Percentiles rank a stretch among this genome's conserved stretches.
Evolutionary conservation across 1,140 invertebrate genomes (phyloP).

Genomic region (Hylyphantes graminicola): DNA sequence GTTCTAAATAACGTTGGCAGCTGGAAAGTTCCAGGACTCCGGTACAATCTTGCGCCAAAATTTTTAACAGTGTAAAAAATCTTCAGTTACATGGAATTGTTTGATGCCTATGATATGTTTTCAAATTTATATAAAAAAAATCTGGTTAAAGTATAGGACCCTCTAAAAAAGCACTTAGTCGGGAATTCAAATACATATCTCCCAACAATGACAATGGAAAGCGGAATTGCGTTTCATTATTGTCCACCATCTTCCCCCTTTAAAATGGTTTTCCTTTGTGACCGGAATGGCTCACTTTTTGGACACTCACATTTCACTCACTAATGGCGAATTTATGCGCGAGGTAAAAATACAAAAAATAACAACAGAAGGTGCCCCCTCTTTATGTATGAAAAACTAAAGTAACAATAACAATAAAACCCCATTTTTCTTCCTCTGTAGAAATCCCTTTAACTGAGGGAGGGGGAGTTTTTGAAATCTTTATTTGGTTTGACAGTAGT

Average conservation of each 20-base stretch:
- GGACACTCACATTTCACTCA: slow-evolving; percentile 39
- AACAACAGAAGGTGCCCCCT: slow-evolving; percentile 11
- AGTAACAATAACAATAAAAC: slow-evolving; percentile 24
- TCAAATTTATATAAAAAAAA: too few species aligned
- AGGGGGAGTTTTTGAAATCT: neutral
- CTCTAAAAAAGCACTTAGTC: too few species aligned
- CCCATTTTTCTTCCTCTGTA: slow-evolving; percentile 47
- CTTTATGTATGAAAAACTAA: neutral
- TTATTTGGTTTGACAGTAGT: too few species aligned
- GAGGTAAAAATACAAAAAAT: slow-evolving; percentile 30
- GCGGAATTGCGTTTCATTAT: neutral
- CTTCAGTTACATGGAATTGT: too few species aligned
- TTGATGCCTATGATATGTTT: too few species aligned
- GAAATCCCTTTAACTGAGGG: slow-evolving; percentile 23
- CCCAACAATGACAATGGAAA: neutral
- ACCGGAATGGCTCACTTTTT: neutral
- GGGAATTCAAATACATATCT: neutral
- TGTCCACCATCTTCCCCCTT: neutral
- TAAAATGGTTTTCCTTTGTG: neutral
- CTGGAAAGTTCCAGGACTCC: too few species aligned
- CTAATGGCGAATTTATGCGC: slow-evolving; percentile 54
- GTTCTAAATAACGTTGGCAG: too few species aligned
- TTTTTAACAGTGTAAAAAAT: too few species aligned
- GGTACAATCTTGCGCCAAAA: too few species aligned
- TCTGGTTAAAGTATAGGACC: too few species aligned